Evolutionary conservation across 2,797 vertebrate genomes (phyloP).

Genomic region (Varecia variegata): DNA sequence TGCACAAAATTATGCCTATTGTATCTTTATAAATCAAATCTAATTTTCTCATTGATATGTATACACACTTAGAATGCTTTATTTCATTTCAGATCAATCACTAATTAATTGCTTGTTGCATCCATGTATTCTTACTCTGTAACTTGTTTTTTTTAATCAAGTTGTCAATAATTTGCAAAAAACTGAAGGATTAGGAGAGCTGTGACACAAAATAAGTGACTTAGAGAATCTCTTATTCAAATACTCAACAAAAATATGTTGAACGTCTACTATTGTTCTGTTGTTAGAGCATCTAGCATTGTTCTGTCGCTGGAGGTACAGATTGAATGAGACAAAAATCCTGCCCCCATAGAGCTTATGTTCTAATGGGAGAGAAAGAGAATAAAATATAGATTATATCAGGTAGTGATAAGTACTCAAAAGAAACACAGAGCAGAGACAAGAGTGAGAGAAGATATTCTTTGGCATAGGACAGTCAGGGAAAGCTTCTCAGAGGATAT

Average conservation of each 20-base stretch:
- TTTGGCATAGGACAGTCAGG: neutral
- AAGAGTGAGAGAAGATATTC: neutral
- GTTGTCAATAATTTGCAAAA: slow-evolving; percentile 45
- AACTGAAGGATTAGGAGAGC: neutral
- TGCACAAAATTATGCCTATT: neutral
- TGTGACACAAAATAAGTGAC: neutral
- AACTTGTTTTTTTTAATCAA: neutral
- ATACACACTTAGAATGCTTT: neutral
- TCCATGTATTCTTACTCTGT: neutral
- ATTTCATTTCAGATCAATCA: neutral
- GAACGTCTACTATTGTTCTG: neutral
- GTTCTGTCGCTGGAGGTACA: neutral
- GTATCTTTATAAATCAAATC: neutral
- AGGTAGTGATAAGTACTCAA: neutral
- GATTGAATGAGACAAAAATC: neutral
- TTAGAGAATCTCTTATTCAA: neutral
- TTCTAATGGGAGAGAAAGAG: neutral
- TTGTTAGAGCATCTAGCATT: neutral
- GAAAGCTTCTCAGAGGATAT: neutral
- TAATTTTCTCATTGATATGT: neutral
- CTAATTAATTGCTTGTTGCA: neutral
- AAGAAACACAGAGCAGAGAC: neutral
- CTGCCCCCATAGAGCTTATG: neutral
- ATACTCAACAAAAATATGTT: neutral
- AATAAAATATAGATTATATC: neutral